These are phyloP conservation scores for Rutilus rutilus DNA, from an alignment of 2,113 vertebrate genomes.

Conservation along the genomic window DNA sequence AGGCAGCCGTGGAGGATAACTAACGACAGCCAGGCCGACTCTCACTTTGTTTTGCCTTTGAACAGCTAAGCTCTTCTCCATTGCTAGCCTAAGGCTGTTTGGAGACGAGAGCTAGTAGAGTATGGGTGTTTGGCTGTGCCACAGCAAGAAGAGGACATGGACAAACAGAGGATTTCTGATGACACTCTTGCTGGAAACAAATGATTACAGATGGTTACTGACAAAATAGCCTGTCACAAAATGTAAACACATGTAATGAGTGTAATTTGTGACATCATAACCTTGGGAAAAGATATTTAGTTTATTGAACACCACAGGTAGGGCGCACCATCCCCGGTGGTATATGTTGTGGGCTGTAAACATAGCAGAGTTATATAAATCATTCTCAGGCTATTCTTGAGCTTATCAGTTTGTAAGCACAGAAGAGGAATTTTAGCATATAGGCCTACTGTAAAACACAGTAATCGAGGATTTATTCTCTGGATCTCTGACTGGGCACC, in stretches of 20 bases:
- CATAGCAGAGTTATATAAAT: conserved; percentile 23
- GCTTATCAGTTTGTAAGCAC: conserved; percentile 16
- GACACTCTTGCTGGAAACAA: conserved; percentile 22
- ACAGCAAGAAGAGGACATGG: background rate
- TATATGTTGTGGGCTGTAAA: background rate
- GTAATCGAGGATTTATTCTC: conserved; percentile 29
- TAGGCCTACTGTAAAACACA: conserved; percentile 35
- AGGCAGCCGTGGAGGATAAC: conserved; percentile 64
- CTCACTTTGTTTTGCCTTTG: conserved; percentile 68
- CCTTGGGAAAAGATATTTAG: background rate
- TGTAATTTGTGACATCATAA: conserved; percentile 24
- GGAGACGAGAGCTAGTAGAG: background rate
- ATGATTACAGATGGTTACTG: conserved; percentile 1
- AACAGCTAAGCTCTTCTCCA: conserved; percentile 45
- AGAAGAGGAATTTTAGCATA: conserved; percentile 22
- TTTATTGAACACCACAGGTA: background rate
- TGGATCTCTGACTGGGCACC: conserved; percentile 44
- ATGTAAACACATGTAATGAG: conserved; percentile 22
- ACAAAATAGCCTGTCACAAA: conserved; percentile 6
- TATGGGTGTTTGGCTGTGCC: background rate
- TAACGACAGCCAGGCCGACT: conserved; percentile 56
- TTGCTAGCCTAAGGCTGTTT: background rate
- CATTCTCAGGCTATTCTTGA: conserved; percentile 11
- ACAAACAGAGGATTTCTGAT: conserved; percentile 13
- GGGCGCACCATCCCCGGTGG: background rate